Conservation (phyloP, 2,888 invertebrate genomes). For the Caenorhabditis doughertyi region DNA sequence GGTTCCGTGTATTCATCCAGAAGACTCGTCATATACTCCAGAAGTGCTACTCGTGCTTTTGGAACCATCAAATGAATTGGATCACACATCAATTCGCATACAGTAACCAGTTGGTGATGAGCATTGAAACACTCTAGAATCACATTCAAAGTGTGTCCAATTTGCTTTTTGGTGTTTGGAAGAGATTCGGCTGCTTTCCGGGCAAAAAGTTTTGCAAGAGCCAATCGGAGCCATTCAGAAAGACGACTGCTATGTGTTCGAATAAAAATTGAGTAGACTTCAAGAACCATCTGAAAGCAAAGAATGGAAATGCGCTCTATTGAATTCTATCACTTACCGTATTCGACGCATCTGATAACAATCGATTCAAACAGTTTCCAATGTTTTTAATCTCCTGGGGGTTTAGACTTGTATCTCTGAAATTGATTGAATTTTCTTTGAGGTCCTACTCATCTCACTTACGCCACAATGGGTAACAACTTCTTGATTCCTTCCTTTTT, state of each 20-base stretch:
- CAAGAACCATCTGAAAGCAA: slow-evolving; percentile 37
- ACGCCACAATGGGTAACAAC: slow-evolving; percentile 45
- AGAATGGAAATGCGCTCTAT: too few relatives aligned
- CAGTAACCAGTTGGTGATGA: slow-evolving; percentile 52
- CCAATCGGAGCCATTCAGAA: slow-evolving; percentile 53
- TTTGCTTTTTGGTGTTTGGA: slow-evolving; percentile 51
- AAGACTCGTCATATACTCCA: slow-evolving; percentile 57
- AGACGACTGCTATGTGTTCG: slow-evolving; percentile 43
- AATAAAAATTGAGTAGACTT: slow-evolving; percentile 48
- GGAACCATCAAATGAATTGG: slow-evolving; percentile 59
- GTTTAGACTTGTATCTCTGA: slow-evolving; percentile 33
- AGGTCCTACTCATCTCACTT: background rate
- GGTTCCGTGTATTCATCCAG: slow-evolving; percentile 50
- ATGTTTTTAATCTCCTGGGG: slow-evolving; percentile 51
- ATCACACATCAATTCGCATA: slow-evolving; percentile 61
- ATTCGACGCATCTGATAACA: slow-evolving; percentile 45
- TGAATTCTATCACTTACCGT: background rate
- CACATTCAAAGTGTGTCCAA: slow-evolving; percentile 36
- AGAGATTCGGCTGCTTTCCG: slow-evolving; percentile 47
- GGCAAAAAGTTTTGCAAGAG: slow-evolving; percentile 44
- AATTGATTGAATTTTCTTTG: background rate
- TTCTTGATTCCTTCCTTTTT: slow-evolving; percentile 56
- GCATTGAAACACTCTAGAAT: slow-evolving; percentile 59
- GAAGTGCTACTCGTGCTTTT: slow-evolving; percentile 49
- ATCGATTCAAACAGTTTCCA: slow-evolving; percentile 55